These are phyloP conservation scores for Excalfactoria chinensis DNA, from an alignment of 2,113 vertebrate genomes.

Conservation along the genomic window DNA sequence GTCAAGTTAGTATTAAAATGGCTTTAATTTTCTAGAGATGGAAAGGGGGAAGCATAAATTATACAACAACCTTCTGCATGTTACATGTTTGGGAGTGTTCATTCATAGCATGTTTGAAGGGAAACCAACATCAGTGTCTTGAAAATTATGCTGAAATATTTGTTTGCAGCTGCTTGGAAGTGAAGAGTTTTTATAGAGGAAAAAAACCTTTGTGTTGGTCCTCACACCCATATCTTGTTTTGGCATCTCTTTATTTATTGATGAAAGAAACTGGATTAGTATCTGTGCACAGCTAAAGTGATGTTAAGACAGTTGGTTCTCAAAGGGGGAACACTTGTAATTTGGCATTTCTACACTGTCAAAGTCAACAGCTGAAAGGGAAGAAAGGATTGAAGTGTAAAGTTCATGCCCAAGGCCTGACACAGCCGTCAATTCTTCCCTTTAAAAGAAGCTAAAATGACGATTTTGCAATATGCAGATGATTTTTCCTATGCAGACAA, in stretches of 20 bases:
- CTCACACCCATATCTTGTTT: neutral
- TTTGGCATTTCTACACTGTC: neutral
- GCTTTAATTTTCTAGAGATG: neutral
- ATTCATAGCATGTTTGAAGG: neutral
- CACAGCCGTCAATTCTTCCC: neutral
- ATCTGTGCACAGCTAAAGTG: neutral
- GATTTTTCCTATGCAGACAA: neutral
- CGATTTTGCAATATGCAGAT: neutral
- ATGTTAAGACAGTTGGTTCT: neutral
- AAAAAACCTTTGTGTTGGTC: neutral
- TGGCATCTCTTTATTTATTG: neutral
- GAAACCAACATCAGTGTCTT: neutral
- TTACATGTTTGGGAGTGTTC: neutral
- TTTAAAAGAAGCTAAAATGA: neutral
- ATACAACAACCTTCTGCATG: neutral
- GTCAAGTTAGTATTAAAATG: neutral
- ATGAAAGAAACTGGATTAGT: neutral
- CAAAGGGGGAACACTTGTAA: neutral
- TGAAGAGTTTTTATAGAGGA: neutral
- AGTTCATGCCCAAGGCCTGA: neutral
- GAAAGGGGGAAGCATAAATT: neutral
- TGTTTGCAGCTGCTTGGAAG: neutral
- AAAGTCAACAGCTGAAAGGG: neutral
- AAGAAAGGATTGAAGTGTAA: neutral
- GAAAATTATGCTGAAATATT: neutral